Percentiles rank a stretch among this genome's conserved stretches.
Evolutionary conservation across 2,797 vertebrate species (phyloP).

Genomic region (Heliangelus exortis): DNA sequence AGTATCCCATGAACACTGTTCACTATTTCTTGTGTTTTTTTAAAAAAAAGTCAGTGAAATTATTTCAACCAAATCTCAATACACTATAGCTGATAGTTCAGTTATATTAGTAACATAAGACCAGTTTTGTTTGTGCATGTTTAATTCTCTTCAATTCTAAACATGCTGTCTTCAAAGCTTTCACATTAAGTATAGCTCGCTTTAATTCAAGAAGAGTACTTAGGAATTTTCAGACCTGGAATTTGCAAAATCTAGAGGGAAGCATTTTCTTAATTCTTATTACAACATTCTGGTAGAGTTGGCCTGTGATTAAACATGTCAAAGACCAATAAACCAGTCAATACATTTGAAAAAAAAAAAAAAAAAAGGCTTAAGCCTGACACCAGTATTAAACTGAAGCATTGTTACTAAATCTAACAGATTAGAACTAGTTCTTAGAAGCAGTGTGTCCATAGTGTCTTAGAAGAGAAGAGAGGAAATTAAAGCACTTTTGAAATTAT

Average conservation of each 20-base stretch:
- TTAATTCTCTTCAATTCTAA: neutral
- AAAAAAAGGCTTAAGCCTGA: neutral
- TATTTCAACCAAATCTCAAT: neutral
- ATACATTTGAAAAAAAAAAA: neutral
- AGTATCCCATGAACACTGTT: neutral
- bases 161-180: neutral
- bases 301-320: neutral
- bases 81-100: neutral
- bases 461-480: neutral
- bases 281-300: neutral
- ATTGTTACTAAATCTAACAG: neutral
- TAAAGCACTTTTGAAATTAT: neutral
- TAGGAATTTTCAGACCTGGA: neutral
- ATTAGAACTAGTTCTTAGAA: neutral
- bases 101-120: neutral
- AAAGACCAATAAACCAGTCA: neutral
- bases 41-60: neutral
- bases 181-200: neutral
- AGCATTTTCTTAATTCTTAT: neutral
- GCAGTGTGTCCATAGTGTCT: neutral
- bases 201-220: neutral
- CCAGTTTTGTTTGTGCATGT: neutral
- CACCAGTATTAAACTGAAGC: neutral
- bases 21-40: neutral
- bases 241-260: neutral